Evolutionary conservation across 2,888 invertebrate species (phyloP), one percentile per base, ranked within the genome.

Genomic region (Anodontia alba): DNA sequence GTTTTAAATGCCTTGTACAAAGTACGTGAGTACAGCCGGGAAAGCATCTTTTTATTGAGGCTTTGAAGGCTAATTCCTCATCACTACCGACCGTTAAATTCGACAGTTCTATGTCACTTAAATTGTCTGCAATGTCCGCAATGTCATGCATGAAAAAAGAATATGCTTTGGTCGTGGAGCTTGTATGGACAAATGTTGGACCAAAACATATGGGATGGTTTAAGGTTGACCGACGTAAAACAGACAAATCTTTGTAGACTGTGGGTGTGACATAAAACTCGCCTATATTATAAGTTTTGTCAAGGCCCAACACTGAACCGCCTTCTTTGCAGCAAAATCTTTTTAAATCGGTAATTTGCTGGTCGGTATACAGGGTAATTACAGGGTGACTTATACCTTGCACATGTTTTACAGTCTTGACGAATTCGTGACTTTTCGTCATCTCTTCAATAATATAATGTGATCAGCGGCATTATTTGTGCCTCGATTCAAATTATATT

Each of bases 1-100:
- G 69, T 67, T 81, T 79, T 17, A 84, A 51, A 67, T 84, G 87
- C 31, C 49, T 15, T 15, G 31, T 33, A 31, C 33, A 71, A 20
- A 72, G 0, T n/a, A 54, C 72, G 31, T 54, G 72, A 1, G 54
- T 69, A 17, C 26, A 23, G 7, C 54, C 54, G 1, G 0, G 54
- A 20, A 72, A 36, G n/a, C 72, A 72, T 33, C 38, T 51, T 49
- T 26, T 23, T 29, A 72, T 72, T 20, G 54, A 31, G 12, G 23
- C 20, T n/a, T 72, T 72, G 54, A 54, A 72, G 5, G 72, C 1
- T 7, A 29, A 10, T 36, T 51, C 54, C 26, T 72, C 54, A n/a
- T 72, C 54, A n/a, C 51, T 54, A 0, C 72, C 54, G 0, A 54
- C 15, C 20, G 49, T 17, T 5, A 72, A 10, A 1, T 72, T 29